A percentile compares a stretch with the other conserved stretches of the same genome.
These are phyloP conservation scores for Acipenser oxyrinchus DNA, from an alignment of 2,797 vertebrate genomes.

Conservation along the genomic window DNA sequence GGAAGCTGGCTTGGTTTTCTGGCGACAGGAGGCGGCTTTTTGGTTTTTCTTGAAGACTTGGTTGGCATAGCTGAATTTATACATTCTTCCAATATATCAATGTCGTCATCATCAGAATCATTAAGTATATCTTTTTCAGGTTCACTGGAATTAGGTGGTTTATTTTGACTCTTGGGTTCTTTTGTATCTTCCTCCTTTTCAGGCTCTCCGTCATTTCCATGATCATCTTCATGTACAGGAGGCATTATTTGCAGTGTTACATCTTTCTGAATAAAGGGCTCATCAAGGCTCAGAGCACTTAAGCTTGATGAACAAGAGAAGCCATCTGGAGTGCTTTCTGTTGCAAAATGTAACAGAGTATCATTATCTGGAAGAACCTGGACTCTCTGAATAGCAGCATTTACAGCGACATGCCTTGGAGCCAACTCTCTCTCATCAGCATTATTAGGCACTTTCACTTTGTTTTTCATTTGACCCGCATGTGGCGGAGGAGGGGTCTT, in stretches of 20 bases:
- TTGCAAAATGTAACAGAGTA: constrained; percentile 85
- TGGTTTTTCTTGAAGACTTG: constrained; percentile 85
- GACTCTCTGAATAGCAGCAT: constrained; percentile 71
- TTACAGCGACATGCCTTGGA: constrained; percentile 63
- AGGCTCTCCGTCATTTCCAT: constrained; percentile 60
- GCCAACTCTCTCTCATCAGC: constrained; percentile 63
- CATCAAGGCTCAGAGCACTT: constrained; percentile 90
- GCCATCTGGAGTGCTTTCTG: constrained; percentile 90
- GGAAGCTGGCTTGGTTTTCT: constrained; percentile 90
- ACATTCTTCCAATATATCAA: constrained; percentile 90
- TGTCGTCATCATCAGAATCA: constrained; percentile 86
- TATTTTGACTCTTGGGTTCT: constrained; percentile 50
- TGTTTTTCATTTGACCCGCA: constrained; percentile 57
- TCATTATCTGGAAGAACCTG: constrained; percentile 76
- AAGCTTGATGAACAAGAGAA: constrained; percentile 93
- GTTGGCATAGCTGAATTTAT: constrained; percentile 98
- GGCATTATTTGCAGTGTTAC: constrained; percentile 77
- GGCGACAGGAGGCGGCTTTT: constrained; percentile 71
- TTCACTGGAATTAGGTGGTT: constrained; percentile 53
- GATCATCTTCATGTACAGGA: constrained; percentile 76
- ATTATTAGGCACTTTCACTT: constrained; percentile 51
- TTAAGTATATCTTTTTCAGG: constrained; percentile 76
- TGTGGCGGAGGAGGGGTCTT: constrained; percentile 83
- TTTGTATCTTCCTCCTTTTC: constrained; percentile 47
- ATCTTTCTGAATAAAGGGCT: constrained; percentile 87